These are phyloP conservation scores for Megastigmus dorsalis DNA, from an alignment of 2,888 invertebrate genomes.

Conservation along the genomic window DNA sequence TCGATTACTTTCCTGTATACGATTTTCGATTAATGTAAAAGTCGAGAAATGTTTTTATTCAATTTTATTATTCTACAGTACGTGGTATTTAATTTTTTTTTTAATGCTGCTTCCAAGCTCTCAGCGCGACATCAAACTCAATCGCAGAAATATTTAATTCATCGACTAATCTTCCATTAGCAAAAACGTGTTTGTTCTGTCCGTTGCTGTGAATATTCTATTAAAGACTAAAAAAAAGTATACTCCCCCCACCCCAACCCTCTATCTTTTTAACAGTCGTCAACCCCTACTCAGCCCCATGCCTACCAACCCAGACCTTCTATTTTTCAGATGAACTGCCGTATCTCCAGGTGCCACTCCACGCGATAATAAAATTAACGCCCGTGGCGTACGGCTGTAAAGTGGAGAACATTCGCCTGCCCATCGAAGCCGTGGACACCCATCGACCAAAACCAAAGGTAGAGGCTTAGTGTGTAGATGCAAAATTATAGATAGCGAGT, in stretches of 20 bases:
- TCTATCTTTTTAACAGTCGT: constrained; percentile 25
- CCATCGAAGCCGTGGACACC: constrained; percentile 96
- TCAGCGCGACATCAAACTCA: neutral
- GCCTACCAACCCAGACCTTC: constrained; percentile 44
- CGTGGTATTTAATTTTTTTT: too few species aligned
- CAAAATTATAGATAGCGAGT: too few species aligned
- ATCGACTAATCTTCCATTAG: too few species aligned
- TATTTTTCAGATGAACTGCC: constrained; percentile 85
- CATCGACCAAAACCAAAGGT: constrained; percentile 94
- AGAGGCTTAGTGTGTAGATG: constrained; percentile 62
- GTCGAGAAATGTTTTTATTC: too few species aligned
- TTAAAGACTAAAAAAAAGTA: constrained; percentile 40
- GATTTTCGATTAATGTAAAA: too few species aligned
- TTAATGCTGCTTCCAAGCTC: too few species aligned
- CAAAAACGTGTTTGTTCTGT: too few species aligned
- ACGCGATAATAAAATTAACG: constrained; percentile 97
- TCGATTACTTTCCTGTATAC: too few species aligned
- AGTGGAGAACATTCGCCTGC: constrained; percentile 93
- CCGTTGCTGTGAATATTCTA: too few species aligned
- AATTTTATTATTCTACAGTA: too few species aligned
- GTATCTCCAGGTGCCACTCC: constrained; percentile 92
- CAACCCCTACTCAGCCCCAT: constrained; percentile 22
- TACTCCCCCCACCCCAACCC: constrained; percentile 23
- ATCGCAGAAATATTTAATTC: too few species aligned
- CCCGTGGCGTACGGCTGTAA: constrained; percentile 99